Evolutionary conservation across 2,797 vertebrate species (phyloP), one percentile per base, ranked within the genome.

Genomic region (Falco naumanni): DNA sequence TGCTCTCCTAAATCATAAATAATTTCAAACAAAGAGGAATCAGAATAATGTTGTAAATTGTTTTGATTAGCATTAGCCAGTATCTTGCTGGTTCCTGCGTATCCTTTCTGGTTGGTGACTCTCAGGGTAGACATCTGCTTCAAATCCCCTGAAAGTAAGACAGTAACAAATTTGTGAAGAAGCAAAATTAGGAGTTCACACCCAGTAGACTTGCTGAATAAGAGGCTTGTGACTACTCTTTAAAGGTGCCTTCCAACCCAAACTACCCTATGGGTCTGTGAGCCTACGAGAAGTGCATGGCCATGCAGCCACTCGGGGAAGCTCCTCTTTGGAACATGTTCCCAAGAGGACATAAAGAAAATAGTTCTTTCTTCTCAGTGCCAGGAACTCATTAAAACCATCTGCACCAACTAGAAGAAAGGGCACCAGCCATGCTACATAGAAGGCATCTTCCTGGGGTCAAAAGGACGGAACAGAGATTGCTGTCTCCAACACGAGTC

Each of bases 351-450:
- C 13, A 21, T 34, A 16, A 81, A 89, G 59, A 75, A 89, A 76
- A 65, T 5, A 0, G 0, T 45, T 82, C 14, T 45, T 54, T 63
- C 39, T 91, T 63, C 43, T 41, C 66, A 60, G 41, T 57, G 33
- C 6, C 1, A 4, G 66, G 66, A 92, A 70, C 43, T 39, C 24
- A n/a, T 13, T 5, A 93, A 89, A 84, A 74, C 53, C 4, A 5
- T 11, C 48, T 77, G 31, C 20, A 70, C 37, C 13, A 45, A 2
- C 37, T 63, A 24, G 74, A 20, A 63, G 24, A 48, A 82, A 65
- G 47, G 12, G 11, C 34, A 77, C 4, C 41, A 47, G 28, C 28
- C 25, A 15, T 2, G 0, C n/a, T 45, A 6, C 1, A 2, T 5
- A 47, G 25, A 20, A 77, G 37, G 65, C 18, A 56, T 24, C 29